phyloP scores from a whole-genome alignment of 1,140 invertebrate genomes.

The Bombus vancouverensis region DNA sequence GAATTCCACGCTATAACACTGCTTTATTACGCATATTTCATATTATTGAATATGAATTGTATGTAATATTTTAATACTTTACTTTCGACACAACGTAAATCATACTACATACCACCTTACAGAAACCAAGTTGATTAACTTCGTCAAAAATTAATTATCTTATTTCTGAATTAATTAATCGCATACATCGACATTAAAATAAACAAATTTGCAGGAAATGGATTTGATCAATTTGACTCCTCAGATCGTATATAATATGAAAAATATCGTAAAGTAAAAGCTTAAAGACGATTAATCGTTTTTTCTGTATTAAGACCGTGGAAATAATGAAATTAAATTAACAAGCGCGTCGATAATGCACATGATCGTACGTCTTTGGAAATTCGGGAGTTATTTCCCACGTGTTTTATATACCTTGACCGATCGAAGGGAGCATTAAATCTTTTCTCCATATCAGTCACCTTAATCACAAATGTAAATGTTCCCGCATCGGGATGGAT shows the following conservation, averaged over 20 bases:
- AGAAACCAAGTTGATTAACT: too few species aligned
- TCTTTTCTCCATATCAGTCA: background rate
- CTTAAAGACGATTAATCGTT: background rate
- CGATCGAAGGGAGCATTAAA: background rate
- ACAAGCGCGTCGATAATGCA: background rate
- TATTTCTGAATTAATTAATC: too few species aligned
- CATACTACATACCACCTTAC: too few species aligned
- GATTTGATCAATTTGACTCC: background rate
- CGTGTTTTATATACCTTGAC: too few species aligned
- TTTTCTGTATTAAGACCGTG: background rate
- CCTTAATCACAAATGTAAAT: constrained; percentile 32
- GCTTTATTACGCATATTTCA: too few species aligned
- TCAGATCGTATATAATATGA: background rate
- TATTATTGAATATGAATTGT: too few species aligned
- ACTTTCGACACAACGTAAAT: too few species aligned
- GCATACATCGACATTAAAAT: too few species aligned
- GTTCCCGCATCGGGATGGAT: background rate
- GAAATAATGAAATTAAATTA: background rate
- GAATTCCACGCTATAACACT: too few species aligned
- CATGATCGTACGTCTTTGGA: background rate
- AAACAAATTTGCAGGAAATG: too few species aligned
- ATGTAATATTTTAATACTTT: too few species aligned
- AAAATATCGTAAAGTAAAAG: background rate
- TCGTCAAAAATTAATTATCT: too few species aligned
- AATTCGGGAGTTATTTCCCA: background rate